Conservation (phyloP, 2,888 invertebrate genomes). For the Mactromeris polynyma region DNA sequence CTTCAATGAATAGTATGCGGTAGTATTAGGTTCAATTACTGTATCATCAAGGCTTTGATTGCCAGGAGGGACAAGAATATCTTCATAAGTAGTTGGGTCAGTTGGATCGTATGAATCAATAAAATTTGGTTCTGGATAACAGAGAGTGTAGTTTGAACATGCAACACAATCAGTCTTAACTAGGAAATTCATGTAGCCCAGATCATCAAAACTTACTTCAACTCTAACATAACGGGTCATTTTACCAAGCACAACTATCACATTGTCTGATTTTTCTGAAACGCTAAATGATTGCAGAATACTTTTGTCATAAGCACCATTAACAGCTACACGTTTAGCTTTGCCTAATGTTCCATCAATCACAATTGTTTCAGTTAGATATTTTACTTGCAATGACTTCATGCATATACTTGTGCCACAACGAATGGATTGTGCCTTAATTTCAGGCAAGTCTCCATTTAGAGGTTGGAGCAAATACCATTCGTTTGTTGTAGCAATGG, state of each 20-base stretch:
- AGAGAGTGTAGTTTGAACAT: slow-evolving; percentile 47
- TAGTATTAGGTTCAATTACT: slow-evolving; percentile 50
- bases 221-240: slow-evolving; percentile 20
- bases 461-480: slow-evolving; percentile 42
- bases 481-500: slow-evolving; percentile 40
- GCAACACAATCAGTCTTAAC: slow-evolving; percentile 48
- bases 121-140: slow-evolving; percentile 45
- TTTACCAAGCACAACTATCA: slow-evolving; percentile 20
- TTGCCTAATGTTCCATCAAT: slow-evolving; percentile 37
- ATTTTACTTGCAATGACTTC: slow-evolving; percentile 35
- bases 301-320: slow-evolving; percentile 33
- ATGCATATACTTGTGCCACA: slow-evolving; percentile 53
- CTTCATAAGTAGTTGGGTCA: slow-evolving; percentile 34
- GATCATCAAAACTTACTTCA: slow-evolving; percentile 34
- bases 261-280: slow-evolving; percentile 28
- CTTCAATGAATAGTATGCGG: slow-evolving; percentile 34
- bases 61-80: slow-evolving; percentile 36
- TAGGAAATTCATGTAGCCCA: slow-evolving; percentile 43
- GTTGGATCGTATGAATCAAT: slow-evolving; percentile 30
- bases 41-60: slow-evolving; percentile 36
- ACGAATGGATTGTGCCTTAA: slow-evolving; percentile 44
- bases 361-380: slow-evolving; percentile 39
- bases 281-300: slow-evolving; percentile 34
- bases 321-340: slow-evolving; percentile 23
- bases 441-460: slow-evolving; percentile 31